Base-by-base conservation (phyloP, 1,140 invertebrate genomes). In the Neuroterus valhalla region DNA sequence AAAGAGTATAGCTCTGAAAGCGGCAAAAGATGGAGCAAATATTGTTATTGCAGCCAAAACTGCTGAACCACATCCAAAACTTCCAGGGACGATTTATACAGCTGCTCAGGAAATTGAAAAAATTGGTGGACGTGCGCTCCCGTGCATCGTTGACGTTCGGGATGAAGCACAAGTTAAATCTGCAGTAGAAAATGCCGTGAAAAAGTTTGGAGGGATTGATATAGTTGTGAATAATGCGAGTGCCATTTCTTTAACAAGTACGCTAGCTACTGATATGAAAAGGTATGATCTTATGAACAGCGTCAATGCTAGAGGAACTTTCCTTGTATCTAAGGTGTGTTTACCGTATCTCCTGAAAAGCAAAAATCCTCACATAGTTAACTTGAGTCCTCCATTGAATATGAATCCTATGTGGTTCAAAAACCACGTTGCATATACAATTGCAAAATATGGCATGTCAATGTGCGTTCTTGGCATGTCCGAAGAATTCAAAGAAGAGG, bases 391-490 rank as follows among this genome's bases (percentile, higher is more conserved):
- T 21, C 98, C 98, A 2, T 89, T 99, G 11, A 97, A 95, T 85
- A 93, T 99, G 94, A 93, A 94, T 76, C 93, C 96, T 0, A 90
- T 93, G 79, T 99, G 98, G 98, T 99, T 99, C 87, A 92, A 93
- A 71, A 93, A 95, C 81, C 96, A 99, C 91, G 94, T 98, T 67
- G 98, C 97, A 1, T 99, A 99, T 87, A 99, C 98, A 0, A 99
- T 99, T 93, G 96, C 98, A 1, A 99, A 99, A 84, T 99, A 98
- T 86, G 98, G 98, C 19, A 99, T 99, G 98, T 98, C 97, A 0
- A 97, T 99, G 96, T 99, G 98, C 90, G 97, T 96, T 1, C 90
- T 99, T 14, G 98, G 98, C 46, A 98, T 99, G 97, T 91, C 96
- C 48, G 96, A 96, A 78, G 98, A 99, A 91, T 96, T 99, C 77